Conservation (phyloP, 2,888 invertebrate genomes). For the Megamerina dolium region DNA sequence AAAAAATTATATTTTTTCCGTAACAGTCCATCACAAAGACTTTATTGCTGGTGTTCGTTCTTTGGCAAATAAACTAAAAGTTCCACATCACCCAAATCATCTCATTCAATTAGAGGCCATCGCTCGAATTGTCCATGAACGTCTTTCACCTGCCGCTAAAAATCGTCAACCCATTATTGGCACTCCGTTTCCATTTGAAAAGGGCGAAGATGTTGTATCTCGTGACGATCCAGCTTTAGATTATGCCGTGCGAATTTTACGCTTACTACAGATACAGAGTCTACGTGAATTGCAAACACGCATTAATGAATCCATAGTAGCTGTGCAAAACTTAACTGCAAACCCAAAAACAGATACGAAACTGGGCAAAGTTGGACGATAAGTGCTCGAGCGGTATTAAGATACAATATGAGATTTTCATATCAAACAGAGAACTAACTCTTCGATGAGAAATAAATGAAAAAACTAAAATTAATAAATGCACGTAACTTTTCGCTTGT, state of each 20-base stretch:
- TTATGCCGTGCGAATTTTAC: slow-evolving; percentile 69
- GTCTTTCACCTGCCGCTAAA: slow-evolving; percentile 55
- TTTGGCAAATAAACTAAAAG: slow-evolving; percentile 71
- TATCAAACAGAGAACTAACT: background rate
- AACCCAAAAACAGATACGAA: slow-evolving; percentile 95
- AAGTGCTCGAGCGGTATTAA: no score
- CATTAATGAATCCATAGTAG: slow-evolving; percentile 91
- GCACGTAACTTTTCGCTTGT: background rate
- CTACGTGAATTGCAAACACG: slow-evolving; percentile 69
- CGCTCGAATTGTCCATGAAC: slow-evolving; percentile 56
- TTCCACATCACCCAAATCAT: slow-evolving; percentile 76
- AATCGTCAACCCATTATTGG: slow-evolving; percentile 46
- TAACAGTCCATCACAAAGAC: slow-evolving; percentile 59
- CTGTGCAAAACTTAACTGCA: slow-evolving; percentile 87
- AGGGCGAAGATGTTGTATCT: slow-evolving; percentile 53
- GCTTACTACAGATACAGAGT: slow-evolving; percentile 61
- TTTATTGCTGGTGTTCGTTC: slow-evolving; percentile 77
- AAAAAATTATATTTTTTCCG: background rate
- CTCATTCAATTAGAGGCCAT: slow-evolving; percentile 67
- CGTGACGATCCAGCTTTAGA: slow-evolving; percentile 62
- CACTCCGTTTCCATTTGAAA: slow-evolving; percentile 64
- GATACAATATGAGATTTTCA: background rate
- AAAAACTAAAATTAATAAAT: background rate
- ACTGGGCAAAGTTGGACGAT: slow-evolving; percentile 80
- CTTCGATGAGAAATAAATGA: background rate